These are phyloP conservation scores for Temnothorax curvispinosus DNA, from an alignment of 1,140 invertebrate genomes.

Conservation along the genomic window DNA sequence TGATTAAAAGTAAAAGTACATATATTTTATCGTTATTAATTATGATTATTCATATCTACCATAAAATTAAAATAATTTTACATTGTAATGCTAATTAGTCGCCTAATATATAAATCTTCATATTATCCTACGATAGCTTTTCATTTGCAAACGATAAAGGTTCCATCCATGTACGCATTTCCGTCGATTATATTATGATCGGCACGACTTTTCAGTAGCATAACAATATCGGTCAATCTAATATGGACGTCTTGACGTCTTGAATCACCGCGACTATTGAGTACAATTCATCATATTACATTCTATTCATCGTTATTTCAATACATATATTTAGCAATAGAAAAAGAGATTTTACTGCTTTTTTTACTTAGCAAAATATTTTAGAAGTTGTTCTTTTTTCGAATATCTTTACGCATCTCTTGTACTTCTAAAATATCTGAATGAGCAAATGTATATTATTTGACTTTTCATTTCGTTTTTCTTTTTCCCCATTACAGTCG, in stretches of 20 bases:
- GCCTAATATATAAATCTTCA: not conserved
- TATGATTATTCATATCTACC: not conserved
- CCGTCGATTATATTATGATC: slow-evolving; percentile 52
- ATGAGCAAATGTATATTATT: not conserved
- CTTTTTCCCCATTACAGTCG: slow-evolving; percentile 66
- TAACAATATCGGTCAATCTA: slow-evolving; percentile 61
- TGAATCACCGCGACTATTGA: not conserved
- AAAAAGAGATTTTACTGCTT: not conserved
- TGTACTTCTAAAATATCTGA: not conserved
- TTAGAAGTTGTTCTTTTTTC: not conserved
- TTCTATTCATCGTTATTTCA: not conserved
- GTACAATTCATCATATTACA: not conserved
- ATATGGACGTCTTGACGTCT: slow-evolving; percentile 41
- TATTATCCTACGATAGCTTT: not conserved
- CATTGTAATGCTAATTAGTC: not conserved
- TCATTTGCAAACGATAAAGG: slow-evolving; percentile 60
- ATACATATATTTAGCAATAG: not conserved
- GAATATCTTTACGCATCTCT: not conserved
- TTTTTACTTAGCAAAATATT: not conserved
- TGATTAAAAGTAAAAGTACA: not conserved
- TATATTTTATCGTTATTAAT: not conserved
- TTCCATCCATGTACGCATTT: slow-evolving; percentile 59
- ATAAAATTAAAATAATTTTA: not conserved
- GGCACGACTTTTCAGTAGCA: slow-evolving; percentile 52
- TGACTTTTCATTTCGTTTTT: not conserved